Base-by-base conservation (phyloP, 2,113 vertebrate genomes). In the Pitta sordida region DNA sequence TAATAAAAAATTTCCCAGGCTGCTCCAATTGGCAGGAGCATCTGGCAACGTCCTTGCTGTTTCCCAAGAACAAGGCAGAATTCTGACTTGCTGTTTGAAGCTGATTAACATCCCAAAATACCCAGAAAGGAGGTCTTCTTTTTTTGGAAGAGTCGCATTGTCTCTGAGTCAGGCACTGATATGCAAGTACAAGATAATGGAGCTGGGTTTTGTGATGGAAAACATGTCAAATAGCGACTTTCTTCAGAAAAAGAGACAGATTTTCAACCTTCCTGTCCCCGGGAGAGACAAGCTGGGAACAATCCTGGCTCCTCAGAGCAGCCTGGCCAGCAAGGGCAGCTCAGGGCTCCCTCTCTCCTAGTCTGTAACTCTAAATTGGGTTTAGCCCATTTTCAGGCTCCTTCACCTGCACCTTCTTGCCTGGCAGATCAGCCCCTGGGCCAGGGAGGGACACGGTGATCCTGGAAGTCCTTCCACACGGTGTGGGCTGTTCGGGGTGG, bases 51-150 rank as follows among this genome's bases (percentile, higher is more conserved):
- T 93, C 95, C 92, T 94, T 95, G 79, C 85, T 80, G 67, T 88
- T 90, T 91, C 96, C 43, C 75, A 94, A 94, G 96, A 94, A 91
- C 71, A 82, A 90, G 85, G 67, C 90, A 95, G 93, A 90, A 83
- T 76, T 93, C 85, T 94, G 82, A 85, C 83, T 94, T 69, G 67
- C 8, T 7, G 0, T 80, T 81, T 93, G 95, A 95, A 93, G 90
- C 85, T 91, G 92, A 96, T 93, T 92, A 96, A 86, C 52, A 6
- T 96, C 95, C 88, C 85, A 96, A 96, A 96, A 95, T 96, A 96
- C 75, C 56, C 88, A 93, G 90, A 94, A 96, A 96, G 79, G 88
- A 96, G 92, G 95, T 91, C 95, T 88, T 91, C 96, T 96, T 96
- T 96, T 96, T 96, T 90, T 95, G 90, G 94, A 94, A 93, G 86